Evolutionary conservation across 1,140 invertebrate genomes (phyloP), one percentile per base, ranked within the genome.

Genomic region (Bombus huntii): DNA sequence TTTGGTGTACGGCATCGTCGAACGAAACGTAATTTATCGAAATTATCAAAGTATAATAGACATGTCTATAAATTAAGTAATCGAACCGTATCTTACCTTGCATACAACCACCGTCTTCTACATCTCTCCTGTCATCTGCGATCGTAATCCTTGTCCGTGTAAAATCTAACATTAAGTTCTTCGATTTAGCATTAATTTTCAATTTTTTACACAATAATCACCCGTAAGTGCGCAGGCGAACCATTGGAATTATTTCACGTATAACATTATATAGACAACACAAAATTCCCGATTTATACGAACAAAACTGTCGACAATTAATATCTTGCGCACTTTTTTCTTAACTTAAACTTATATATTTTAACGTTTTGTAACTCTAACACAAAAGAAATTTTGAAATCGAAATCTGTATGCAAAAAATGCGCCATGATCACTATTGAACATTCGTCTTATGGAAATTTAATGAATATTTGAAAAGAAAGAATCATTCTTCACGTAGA

Each of bases 71-170:
- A 22, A 53, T 53, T 53, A 44, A 77, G n/a, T 80, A 85, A 80
- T 70, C 39, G 28, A 39, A 28, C 37, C 34, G 65, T 34, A 57
- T 47, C 83, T 39, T 85, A 85, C 83, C 68, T 79, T 85, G 47
- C 10, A 62, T 62, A 31, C 37, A 25, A 18, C 53, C 31, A 44
- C 34, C 22, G 25, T 62, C 80, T 31, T 70, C 39, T 65, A 22
- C 28, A 44, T 28, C 37, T 42, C 37, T 37, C 9, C n/a, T 34
- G 2, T 31, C 39, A 62, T 37, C 53, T 72, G 8, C 42, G 28
- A 80, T 44, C n/a, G 2, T 37, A 59, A 42, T 57, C 74, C 47
- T 39, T 18, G 28, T n/a, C 22, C 53, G 44, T 68, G 37, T 12
- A n/a, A 66, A 34, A 53, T 70, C 13, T 9, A 22, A 34, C 28